phyloP scores from a whole-genome alignment of 2,888 invertebrate genomes.

The Apamea sordens region DNA sequence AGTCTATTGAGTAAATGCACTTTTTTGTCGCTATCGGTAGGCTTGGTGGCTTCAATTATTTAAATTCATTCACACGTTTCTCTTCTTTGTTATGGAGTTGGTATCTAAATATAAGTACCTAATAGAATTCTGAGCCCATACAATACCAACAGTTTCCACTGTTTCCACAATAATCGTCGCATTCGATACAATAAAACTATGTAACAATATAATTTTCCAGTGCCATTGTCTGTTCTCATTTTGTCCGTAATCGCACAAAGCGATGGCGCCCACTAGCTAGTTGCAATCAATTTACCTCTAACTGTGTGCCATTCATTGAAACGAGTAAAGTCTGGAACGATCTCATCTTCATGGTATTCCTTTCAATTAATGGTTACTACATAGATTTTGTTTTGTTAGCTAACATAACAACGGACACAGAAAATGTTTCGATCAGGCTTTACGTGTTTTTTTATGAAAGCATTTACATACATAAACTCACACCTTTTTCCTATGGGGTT shows the following conservation, averaged over 20 bases:
- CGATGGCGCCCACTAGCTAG: not conserved
- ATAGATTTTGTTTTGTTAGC: not conserved
- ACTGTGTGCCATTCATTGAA: slow-evolving; percentile 21
- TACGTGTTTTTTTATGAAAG: not conserved
- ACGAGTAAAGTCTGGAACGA: slow-evolving; percentile 6
- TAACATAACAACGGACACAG: not conserved
- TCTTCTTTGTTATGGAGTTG: slow-evolving; percentile 10
- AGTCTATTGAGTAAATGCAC: not conserved
- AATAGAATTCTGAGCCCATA: slow-evolving; percentile 10
- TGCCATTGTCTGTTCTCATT: slow-evolving; percentile 13
- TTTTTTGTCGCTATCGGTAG: not conserved
- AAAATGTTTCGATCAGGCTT: not conserved
- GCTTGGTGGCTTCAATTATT: not conserved
- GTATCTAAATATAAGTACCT: not conserved
- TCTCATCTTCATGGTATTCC: slow-evolving; percentile 5
- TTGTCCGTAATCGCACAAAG: slow-evolving; percentile 20
- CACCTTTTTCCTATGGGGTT: no score
- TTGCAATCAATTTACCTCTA: slow-evolving; percentile 27
- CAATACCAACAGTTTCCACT: slow-evolving; percentile 1
- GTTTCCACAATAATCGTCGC: slow-evolving; percentile 9
- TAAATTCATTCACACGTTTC: not conserved
- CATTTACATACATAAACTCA: no score
- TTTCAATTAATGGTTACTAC: slow-evolving; percentile 5
- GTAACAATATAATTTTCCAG: slow-evolving; percentile 31
- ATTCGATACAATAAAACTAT: slow-evolving; percentile 29